Percentiles rank a stretch among this genome's conserved stretches.
Conservation (phyloP, 1,140 invertebrate genomes). For the Drosophila cardini region DNA sequence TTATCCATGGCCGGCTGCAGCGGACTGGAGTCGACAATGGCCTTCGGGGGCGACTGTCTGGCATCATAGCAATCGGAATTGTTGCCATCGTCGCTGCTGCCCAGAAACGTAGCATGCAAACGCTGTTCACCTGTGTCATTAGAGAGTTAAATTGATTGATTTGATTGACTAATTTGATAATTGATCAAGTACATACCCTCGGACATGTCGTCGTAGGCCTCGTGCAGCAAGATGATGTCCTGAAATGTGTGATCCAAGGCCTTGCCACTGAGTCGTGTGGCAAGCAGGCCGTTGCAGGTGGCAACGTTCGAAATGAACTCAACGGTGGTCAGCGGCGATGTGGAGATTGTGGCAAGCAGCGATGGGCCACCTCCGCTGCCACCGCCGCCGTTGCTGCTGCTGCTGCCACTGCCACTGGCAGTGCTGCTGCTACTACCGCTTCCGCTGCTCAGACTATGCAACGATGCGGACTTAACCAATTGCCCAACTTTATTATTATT, state of each 20-base stretch:
- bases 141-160: neutral
- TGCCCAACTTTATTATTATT: slow-evolving; percentile 60
- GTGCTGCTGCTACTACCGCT: slow-evolving; percentile 45
- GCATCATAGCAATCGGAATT: slow-evolving; percentile 83
- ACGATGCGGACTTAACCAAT: slow-evolving; percentile 74
- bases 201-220: slow-evolving; percentile 87
- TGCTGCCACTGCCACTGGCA: slow-evolving; percentile 33
- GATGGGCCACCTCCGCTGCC: slow-evolving; percentile 66
- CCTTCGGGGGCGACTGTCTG: slow-evolving; percentile 92
- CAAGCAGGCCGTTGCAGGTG: slow-evolving; percentile 76
- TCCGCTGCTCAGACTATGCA: slow-evolving; percentile 76
- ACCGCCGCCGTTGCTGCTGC: slow-evolving; percentile 47
- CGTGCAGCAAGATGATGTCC: slow-evolving; percentile 78
- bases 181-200: slow-evolving; percentile 85
- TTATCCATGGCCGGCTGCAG: slow-evolving; percentile 96
- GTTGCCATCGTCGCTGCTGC: slow-evolving; percentile 83
- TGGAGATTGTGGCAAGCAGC: slow-evolving; percentile 81
- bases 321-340: slow-evolving; percentile 76
- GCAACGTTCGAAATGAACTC: slow-evolving; percentile 74
- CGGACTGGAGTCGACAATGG: slow-evolving; percentile 96
- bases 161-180: slow-evolving; percentile 13
- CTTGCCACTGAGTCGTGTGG: slow-evolving; percentile 75
- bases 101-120: slow-evolving; percentile 77
- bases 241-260: slow-evolving; percentile 79
- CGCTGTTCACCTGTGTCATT: slow-evolving; percentile 72